phyloP scores from a whole-genome alignment of 37 sponge, comb jelly and placozoan genomes.

The Dysidea cf. avara region DNA sequence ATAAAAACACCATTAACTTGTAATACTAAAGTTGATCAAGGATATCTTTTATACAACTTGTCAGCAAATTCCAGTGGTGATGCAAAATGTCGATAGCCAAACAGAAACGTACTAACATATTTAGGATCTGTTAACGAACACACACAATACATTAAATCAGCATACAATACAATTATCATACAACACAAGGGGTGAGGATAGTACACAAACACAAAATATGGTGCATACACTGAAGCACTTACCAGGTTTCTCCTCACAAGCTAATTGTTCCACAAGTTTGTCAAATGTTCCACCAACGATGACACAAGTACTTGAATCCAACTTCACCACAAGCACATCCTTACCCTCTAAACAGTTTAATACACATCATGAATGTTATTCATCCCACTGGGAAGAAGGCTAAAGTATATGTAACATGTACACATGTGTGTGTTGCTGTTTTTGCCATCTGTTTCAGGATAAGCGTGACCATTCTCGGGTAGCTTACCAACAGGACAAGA shows the following conservation, averaged over 20 bases:
- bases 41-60: constrained; percentile 67
- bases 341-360: constrained; percentile 32
- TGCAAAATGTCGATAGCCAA: constrained; percentile 72
- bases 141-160: too few relatives aligned
- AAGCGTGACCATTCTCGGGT: too few relatives aligned
- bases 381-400: too few relatives aligned
- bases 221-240: background rate
- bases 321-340: constrained; percentile 50
- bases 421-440: too few relatives aligned
- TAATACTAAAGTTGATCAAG: constrained; percentile 7
- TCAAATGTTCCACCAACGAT: constrained; percentile 74
- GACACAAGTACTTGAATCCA: constrained; percentile 25
- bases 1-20: background rate
- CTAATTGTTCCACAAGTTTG: constrained; percentile 74
- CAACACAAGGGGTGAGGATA: too few relatives aligned
- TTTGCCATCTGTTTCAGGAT: too few relatives aligned
- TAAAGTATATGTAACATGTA: too few relatives aligned
- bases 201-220: too few relatives aligned
- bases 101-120: constrained; percentile 67
- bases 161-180: too few relatives aligned
- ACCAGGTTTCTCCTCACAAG: constrained; percentile 78
- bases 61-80: constrained; percentile 39
- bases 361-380: too few relatives aligned
- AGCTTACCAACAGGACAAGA: too few relatives aligned
- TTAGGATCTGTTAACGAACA: constrained; percentile 34